Evolutionary conservation across 2,888 invertebrate species (phyloP).

Genomic region (Conistra vaccinii): DNA sequence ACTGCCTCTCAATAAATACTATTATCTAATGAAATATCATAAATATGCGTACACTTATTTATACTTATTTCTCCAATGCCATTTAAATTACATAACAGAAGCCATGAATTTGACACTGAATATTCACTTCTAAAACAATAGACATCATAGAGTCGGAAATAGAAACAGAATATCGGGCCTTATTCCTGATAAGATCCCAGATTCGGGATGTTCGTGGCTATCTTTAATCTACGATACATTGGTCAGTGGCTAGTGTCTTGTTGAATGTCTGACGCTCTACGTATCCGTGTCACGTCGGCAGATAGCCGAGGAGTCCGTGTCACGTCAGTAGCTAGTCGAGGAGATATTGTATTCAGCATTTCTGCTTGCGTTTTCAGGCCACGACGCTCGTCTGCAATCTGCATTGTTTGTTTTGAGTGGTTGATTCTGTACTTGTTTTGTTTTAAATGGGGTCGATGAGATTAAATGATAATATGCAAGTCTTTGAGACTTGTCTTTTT

Average conservation of each 20-base stretch:
- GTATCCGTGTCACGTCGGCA: constrained; percentile 32
- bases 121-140: constrained; percentile 3
- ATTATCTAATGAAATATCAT: neutral
- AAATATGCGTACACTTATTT: neutral
- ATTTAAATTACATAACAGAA: neutral
- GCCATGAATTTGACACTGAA: neutral
- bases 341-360: constrained; percentile 31
- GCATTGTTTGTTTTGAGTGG: constrained; percentile 47
- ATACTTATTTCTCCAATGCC: neutral
- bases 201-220: constrained; percentile 17
- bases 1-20: neutral
- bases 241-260: constrained; percentile 36
- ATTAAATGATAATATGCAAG: neutral
- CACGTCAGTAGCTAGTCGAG: constrained; percentile 16
- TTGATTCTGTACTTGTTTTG: constrained; percentile 27
- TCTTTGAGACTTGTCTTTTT: neutral
- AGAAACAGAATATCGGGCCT: constrained; percentile 2
- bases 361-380: constrained; percentile 50
- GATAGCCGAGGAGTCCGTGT: constrained; percentile 24
- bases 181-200: constrained; percentile 31
- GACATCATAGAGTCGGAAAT: constrained; percentile 3
- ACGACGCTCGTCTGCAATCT: constrained; percentile 43
- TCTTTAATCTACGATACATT: constrained; percentile 27
- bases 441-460: constrained; percentile 12
- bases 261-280: constrained; percentile 23